These are phyloP conservation scores for Isurus oxyrinchus DNA, from an alignment of 2,113 vertebrate genomes.

Conservation along the genomic window DNA sequence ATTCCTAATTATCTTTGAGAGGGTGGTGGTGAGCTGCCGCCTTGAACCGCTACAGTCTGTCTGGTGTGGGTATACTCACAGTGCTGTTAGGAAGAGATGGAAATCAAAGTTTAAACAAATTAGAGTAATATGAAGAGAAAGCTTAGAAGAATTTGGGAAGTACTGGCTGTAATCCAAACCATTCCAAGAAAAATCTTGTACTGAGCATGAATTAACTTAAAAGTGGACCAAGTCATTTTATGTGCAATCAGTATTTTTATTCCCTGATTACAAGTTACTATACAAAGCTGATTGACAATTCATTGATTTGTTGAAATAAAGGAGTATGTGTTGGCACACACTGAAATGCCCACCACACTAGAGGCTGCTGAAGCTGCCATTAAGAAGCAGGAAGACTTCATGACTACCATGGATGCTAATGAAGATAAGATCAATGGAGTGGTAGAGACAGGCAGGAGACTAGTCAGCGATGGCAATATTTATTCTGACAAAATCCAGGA, in stretches of 20 bases:
- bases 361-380: slow-evolving; percentile 93
- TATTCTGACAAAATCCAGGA: slow-evolving; percentile 91
- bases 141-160: background rate
- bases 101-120: background rate
- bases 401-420: slow-evolving; percentile 98
- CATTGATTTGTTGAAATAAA: slow-evolving; percentile 46
- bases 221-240: background rate
- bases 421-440: slow-evolving; percentile 94
- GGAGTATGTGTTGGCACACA: slow-evolving; percentile 95
- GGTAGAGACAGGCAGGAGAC: slow-evolving; percentile 82
- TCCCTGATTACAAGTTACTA: background rate
- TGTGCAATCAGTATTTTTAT: background rate
- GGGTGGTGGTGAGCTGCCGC: too few relatives aligned
- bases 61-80: background rate
- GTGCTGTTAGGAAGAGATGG: background rate
- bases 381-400: slow-evolving; percentile 97
- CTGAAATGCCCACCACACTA: slow-evolving; percentile 91
- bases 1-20: background rate
- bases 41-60: background rate
- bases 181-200: background rate
- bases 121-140: background rate
- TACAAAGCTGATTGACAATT: background rate
- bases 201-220: background rate
- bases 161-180: background rate
- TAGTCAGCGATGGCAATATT: slow-evolving; percentile 89